Evolutionary conservation across 2,888 invertebrate genomes (phyloP), one percentile per base, ranked within the genome.

Genomic region (Patella ulyssiponensis): DNA sequence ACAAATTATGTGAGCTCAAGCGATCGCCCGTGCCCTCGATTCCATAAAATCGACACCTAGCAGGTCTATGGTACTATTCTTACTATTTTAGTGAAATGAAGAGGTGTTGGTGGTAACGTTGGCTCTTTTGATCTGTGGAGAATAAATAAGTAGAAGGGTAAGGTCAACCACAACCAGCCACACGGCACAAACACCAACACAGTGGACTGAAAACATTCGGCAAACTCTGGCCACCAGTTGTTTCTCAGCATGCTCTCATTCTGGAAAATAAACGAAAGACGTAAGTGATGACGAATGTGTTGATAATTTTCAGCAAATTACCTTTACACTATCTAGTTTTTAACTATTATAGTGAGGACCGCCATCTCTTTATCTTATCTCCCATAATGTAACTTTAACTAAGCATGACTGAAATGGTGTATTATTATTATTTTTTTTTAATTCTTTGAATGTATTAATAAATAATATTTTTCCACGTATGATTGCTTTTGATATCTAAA

Each of bases 191-290:
- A 98, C 73, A 96, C 93, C 52, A 98, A 92, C 1, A 96, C 95
- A 0, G 98, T 97, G 91, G 95, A 95, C 92, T 97, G 95, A 91
- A 98, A 97, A 92, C 98, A 98, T 90, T 94, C 94, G 80, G 98
- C 96, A 84, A 98, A 93, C 90, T 96, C 95, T 54, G 97, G 82
- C 82, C 82, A 82, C 17, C 75, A 72, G 52, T 71, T 77, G 77
- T 71, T 4, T 27, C 58, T 17, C 27, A 77, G 52, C 12, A 69
- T 20, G 9, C 71, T 23, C 27, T n/a, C 52, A 69, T 77, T 77
- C 77, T 77, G 71, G 20, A 11, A 54, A 33, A 33, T 1, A 56
- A 20, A 9, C 1, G 5, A 58, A 58, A 58, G 11, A 58, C 17
- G 17, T 2, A 17, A 58, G 4, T 58, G 20, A 11, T 20, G 20